Percentiles rank a stretch among this genome's conserved stretches.
Evolutionary conservation across 2,113 vertebrate genomes (phyloP).

Genomic region (Pampusana beccarii): DNA sequence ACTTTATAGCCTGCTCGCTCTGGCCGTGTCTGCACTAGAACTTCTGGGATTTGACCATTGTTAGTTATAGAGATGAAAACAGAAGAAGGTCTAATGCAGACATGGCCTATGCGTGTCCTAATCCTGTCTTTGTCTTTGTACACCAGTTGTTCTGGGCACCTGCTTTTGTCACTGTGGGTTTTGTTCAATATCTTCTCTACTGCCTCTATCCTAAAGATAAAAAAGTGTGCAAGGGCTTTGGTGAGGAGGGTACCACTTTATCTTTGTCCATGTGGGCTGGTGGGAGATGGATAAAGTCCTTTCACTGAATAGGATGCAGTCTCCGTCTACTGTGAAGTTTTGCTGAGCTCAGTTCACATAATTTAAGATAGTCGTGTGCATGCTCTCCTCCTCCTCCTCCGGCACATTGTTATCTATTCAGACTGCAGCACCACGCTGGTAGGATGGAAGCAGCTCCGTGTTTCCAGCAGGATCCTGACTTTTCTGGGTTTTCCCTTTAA

Average conservation of each 20-base stretch:
- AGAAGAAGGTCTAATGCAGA: constrained; percentile 17
- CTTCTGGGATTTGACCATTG: not conserved
- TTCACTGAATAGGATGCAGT: not conserved
- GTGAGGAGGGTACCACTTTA: not conserved
- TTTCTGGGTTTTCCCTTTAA: not conserved
- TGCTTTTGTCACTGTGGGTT: not conserved
- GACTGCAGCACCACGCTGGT: not conserved
- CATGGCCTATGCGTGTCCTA: not conserved
- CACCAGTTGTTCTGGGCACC: not conserved
- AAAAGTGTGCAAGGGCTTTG: not conserved
- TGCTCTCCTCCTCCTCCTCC: not conserved
- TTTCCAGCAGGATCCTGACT: not conserved
- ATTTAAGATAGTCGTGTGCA: not conserved
- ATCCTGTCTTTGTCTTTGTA: constrained; percentile 4
- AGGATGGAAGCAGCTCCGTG: not conserved
- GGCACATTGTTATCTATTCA: not conserved
- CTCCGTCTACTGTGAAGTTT: constrained; percentile 10
- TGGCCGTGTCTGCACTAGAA: not conserved
- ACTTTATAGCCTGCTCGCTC: not conserved
- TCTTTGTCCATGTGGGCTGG: not conserved
- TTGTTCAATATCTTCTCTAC: not conserved
- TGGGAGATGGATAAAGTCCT: not conserved
- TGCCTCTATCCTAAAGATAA: not conserved
- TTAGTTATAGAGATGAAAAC: not conserved
- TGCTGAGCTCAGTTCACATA: constrained; percentile 39